Evolutionary conservation across 2,797 vertebrate genomes (phyloP), one percentile per base, ranked within the genome.

Genomic region (Fundulus diaphanus): DNA sequence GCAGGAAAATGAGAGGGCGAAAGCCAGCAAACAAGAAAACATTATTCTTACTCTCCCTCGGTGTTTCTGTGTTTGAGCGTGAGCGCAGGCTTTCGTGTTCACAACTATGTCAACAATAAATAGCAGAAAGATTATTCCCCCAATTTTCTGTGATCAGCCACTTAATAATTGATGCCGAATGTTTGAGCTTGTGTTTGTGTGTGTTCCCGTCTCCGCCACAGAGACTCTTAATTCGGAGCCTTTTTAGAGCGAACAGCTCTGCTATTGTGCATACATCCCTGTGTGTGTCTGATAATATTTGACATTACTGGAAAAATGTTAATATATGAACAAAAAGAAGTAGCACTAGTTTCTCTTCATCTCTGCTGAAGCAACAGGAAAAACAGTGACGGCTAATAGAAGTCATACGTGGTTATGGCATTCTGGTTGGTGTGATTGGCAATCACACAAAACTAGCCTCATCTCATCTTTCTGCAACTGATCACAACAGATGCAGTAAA

Each of bases 111-210:
- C 84, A 84, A 81, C 76, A 74, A 73, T 85, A 83, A 89, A 87
- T 84, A 88, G 74, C 72, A 82, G 66, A 74, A 56, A 82, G 68
- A 86, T 91, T 83, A 85, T 83, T 87, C 76, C 71, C 73, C 84
- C 77, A 75, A 57, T 82, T 79, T 87, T 80, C 78, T 88, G 69
- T 91, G 82, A 93, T 92, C 85, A 85, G 49, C 73, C 79, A 57
- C 66, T 88, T 89, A 81, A 88, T 90, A 83, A 92, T 85, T 79
- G 54, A 84, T 74, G 76, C 49, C 15, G 16, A 63, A 68, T 77
- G 52, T 82, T 40, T 77, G 70, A 77, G 63, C 15, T 31, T 2
- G 2, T 73, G 56, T 77, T 12, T 67, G 18, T 67, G 73, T 81
- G 73, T 15, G 65, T 56, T 66, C 70, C 33, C 59, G 20, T 80